A percentile compares a stretch with the other conserved stretches of the same genome.
phyloP scores from a whole-genome alignment of 2,113 vertebrate species.

The Periophthalmodon schlosseri region DNA sequence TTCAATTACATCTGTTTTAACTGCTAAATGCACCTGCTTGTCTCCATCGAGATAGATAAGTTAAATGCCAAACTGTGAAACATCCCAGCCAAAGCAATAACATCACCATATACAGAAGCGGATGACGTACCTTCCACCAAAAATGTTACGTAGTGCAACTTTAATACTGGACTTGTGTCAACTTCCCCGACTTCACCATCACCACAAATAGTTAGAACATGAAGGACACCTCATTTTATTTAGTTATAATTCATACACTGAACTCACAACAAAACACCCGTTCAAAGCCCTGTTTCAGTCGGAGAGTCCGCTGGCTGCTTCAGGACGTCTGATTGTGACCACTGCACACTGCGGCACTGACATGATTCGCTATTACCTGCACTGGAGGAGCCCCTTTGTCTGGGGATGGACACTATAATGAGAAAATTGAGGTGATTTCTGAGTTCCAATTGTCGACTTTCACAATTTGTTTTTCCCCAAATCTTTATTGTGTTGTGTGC shows the following conservation, averaged over 20 bases:
- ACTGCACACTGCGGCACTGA: conserved; percentile 47
- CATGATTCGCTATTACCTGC: conserved; percentile 61
- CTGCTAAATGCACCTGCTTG: no score
- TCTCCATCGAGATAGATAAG: no score
- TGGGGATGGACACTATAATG: conserved; percentile 58
- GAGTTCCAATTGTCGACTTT: conserved; percentile 51
- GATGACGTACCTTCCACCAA: no score
- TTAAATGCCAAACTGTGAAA: no score
- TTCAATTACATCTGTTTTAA: no score
- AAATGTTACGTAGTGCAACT: no score
- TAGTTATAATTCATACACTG: neutral
- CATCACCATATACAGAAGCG: no score
- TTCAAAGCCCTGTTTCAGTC: neutral
- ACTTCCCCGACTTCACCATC: neutral
- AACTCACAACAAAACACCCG: neutral
- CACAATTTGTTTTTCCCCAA: conserved; percentile 55
- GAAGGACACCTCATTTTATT: neutral
- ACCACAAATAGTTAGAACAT: neutral
- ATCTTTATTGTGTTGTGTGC: conserved; percentile 38
- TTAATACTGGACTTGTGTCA: no score
- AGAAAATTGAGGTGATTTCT: conserved; percentile 59
- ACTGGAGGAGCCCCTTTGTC: conserved; percentile 50
- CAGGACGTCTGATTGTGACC: conserved; percentile 31
- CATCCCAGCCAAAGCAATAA: no score
- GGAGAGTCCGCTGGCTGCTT: neutral